These are phyloP conservation scores for Choloepus didactylus DNA, from an alignment of 2,797 vertebrate genomes.

Conservation along the genomic window DNA sequence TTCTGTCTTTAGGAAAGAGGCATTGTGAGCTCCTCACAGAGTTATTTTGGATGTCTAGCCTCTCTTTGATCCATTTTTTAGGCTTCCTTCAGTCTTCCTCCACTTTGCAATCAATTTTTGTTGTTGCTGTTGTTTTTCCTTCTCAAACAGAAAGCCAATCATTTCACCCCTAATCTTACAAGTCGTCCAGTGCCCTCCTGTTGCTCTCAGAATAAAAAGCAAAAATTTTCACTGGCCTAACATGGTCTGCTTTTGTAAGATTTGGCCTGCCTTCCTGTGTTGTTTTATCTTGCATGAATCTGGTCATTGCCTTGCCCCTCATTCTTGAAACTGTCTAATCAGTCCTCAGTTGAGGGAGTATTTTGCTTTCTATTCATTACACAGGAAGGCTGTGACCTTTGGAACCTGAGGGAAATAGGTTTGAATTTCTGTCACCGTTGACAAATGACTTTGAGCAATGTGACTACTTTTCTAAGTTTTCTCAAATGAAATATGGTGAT, in stretches of 20 bases:
- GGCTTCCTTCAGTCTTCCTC: not conserved
- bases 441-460: not conserved
- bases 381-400: not conserved
- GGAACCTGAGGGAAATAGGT: not conserved
- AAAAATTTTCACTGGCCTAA: not conserved
- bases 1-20: not conserved
- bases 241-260: not conserved
- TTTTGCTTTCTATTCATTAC: not conserved
- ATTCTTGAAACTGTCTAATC: not conserved
- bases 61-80: not conserved
- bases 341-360: not conserved
- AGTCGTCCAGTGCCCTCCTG: not conserved
- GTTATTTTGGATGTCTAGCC: not conserved
- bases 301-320: not conserved
- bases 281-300: not conserved
- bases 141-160: not conserved
- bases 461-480: not conserved
- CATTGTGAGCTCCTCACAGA: not conserved
- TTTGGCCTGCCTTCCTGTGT: not conserved
- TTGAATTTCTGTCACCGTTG: not conserved
- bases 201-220: constrained; percentile 51
- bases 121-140: too few relatives aligned
- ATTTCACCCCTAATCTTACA: constrained; percentile 4
- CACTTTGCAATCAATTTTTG: not conserved
- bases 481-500: not conserved